Evolutionary conservation across 2,113 vertebrate genomes (phyloP).

Genomic region (Hippocampus comes): DNA sequence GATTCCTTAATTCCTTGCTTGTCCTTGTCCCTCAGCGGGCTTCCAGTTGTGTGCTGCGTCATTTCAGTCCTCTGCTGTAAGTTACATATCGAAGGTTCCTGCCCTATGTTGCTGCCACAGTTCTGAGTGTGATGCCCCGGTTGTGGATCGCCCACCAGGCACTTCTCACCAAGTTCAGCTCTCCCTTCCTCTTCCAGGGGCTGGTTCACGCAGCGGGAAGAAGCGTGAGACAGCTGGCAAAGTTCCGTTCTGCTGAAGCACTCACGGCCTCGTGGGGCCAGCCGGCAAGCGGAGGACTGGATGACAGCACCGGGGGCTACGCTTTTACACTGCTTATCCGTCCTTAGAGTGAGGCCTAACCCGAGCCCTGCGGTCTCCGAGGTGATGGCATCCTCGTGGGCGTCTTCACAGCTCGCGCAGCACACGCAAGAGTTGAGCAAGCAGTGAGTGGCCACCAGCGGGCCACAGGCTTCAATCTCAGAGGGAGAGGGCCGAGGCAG

Average conservation of each 20-base stretch:
- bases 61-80: constrained; percentile 64
- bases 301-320: constrained; percentile 68
- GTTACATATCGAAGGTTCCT: constrained; percentile 46
- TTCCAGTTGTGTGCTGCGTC: constrained; percentile 46
- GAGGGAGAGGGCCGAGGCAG: constrained; percentile 48
- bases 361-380: constrained; percentile 51
- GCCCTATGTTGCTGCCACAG: constrained; percentile 42
- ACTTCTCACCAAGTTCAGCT: constrained; percentile 73
- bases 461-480: constrained; percentile 73
- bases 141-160: constrained; percentile 73
- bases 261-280: constrained; percentile 57
- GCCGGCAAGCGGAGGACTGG: constrained; percentile 70
- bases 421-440: constrained; percentile 93
- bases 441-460: constrained; percentile 81
- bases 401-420: constrained; percentile 85
- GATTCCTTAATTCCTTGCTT: constrained; percentile 32
- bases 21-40: constrained; percentile 45
- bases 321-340: constrained; percentile 67
- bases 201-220: constrained; percentile 46
- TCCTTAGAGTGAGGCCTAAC: constrained; percentile 54
- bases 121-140: constrained; percentile 47
- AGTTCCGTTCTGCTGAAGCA: constrained; percentile 54
- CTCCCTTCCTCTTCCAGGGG: constrained; percentile 55
- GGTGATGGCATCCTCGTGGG: constrained; percentile 72
- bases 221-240: constrained; percentile 50